Conservation (phyloP, 2,113 vertebrate species). For the Rhipidura dahli region DNA sequence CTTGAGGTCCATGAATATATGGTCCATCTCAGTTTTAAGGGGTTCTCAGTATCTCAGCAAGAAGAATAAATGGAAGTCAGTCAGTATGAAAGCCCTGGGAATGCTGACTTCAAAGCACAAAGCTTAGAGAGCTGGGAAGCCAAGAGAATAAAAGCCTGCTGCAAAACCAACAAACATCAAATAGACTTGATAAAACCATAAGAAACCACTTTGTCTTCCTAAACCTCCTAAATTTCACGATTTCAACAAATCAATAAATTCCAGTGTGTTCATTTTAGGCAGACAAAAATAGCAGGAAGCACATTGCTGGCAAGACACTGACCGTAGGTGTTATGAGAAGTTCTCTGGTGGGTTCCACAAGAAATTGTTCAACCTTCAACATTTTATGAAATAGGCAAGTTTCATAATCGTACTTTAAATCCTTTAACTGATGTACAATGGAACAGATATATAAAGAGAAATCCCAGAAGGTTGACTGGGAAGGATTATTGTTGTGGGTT, state of each 20-base stretch:
- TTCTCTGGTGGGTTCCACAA: neutral
- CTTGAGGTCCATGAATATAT: neutral
- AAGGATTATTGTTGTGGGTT: neutral
- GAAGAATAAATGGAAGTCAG: neutral
- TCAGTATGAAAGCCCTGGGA: neutral
- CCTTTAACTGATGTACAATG: neutral
- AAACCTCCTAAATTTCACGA: neutral
- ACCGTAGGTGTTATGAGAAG: neutral
- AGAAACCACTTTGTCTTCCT: neutral
- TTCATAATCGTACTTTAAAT: neutral
- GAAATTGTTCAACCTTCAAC: neutral
- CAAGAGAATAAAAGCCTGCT: neutral
- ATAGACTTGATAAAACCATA: neutral
- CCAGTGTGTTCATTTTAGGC: neutral
- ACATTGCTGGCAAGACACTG: neutral
- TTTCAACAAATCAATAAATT: neutral
- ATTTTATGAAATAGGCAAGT: neutral
- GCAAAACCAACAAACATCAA: neutral
- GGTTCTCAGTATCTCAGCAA: neutral
- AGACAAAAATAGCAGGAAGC: neutral
- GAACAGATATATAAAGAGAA: neutral
- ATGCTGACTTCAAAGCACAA: neutral
- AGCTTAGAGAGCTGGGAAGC: neutral
- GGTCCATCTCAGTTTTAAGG: neutral
- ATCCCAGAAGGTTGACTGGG: neutral